Evolutionary conservation across 2,888 invertebrate genomes (phyloP).

Genomic region (Caenorhabditis sp.): DNA sequence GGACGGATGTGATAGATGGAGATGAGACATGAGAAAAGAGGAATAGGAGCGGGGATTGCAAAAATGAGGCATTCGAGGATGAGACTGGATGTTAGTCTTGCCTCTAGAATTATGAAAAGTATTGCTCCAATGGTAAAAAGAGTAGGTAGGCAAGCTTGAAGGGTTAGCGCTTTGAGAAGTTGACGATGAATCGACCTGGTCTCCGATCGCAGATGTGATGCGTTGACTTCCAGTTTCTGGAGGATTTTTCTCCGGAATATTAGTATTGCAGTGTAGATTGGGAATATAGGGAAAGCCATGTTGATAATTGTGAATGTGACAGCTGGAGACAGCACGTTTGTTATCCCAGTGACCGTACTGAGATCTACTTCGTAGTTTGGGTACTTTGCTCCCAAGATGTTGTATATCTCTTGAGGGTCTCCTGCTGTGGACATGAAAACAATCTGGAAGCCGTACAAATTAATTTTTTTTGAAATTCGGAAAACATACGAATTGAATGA

Average conservation of each 20-base stretch:
- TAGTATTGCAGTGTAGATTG: slow-evolving; percentile 45
- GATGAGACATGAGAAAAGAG: slow-evolving; percentile 41
- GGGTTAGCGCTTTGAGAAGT: slow-evolving; percentile 47
- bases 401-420: slow-evolving; percentile 18
- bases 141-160: slow-evolving; percentile 48
- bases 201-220: slow-evolving; percentile 40
- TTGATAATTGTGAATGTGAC: slow-evolving; percentile 36
- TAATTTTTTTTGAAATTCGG: neutral
- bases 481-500: slow-evolving; percentile 22
- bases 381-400: slow-evolving; percentile 23
- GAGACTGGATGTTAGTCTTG: slow-evolving; percentile 7
- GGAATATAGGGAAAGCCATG: slow-evolving; percentile 43
- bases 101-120: slow-evolving; percentile 35
- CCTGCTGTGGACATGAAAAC: slow-evolving; percentile 38
- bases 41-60: slow-evolving; percentile 49
- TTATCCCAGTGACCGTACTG: slow-evolving; percentile 33
- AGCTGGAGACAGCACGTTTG: slow-evolving; percentile 33
- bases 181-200: slow-evolving; percentile 48
- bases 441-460: slow-evolving; percentile 1
- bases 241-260: slow-evolving; percentile 36
- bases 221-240: slow-evolving; percentile 13
- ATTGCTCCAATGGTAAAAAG: slow-evolving; percentile 33
- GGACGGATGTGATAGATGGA: slow-evolving; percentile 53
- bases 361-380: slow-evolving; percentile 37
- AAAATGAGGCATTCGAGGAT: slow-evolving; percentile 44